A percentile compares a stretch with the other conserved stretches of the same genome.
phyloP scores from a whole-genome alignment of 2,888 invertebrate genomes.

The Baronia brevicornis region DNA sequence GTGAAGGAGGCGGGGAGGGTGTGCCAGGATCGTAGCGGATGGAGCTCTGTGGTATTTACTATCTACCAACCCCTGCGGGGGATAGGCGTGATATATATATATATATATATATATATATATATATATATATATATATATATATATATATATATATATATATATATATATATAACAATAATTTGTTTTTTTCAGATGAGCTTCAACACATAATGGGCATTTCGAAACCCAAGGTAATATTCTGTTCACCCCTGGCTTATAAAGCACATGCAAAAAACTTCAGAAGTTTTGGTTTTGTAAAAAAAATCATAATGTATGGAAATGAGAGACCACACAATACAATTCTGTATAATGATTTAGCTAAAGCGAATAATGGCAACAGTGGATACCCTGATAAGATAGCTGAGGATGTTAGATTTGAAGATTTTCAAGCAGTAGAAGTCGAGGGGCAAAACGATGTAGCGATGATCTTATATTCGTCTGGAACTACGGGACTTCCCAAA shows the following conservation, averaged over 20 bases:
- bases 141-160: constrained; percentile 7
- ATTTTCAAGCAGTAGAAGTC: constrained; percentile 38
- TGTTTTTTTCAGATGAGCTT: constrained; percentile 41
- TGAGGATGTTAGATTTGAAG: constrained; percentile 32
- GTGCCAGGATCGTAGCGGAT: too few relatives aligned
- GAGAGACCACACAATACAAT: constrained; percentile 27
- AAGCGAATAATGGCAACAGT: constrained; percentile 10
- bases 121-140: too few relatives aligned
- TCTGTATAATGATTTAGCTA: constrained; percentile 35
- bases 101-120: too few relatives aligned
- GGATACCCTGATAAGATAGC: constrained; percentile 18
- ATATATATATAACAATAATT: too few relatives aligned
- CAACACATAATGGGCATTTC: constrained; percentile 42
- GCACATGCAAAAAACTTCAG: constrained; percentile 30
- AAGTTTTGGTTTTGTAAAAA: constrained; percentile 28
- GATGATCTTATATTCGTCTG: constrained; percentile 54
- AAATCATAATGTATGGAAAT: constrained; percentile 40
- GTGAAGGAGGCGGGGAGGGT: too few relatives aligned
- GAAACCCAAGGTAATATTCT: constrained; percentile 44
- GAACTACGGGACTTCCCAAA: constrained; percentile 57
- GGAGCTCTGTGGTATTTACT: too few relatives aligned
- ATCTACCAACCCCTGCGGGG: too few relatives aligned
- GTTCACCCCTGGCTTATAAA: constrained; percentile 40
- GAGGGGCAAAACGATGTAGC: constrained; percentile 37
- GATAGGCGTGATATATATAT: too few relatives aligned